These are phyloP conservation scores for Anarrhichthys ocellatus DNA, from an alignment of 2,113 vertebrate genomes.

Conservation along the genomic window DNA sequence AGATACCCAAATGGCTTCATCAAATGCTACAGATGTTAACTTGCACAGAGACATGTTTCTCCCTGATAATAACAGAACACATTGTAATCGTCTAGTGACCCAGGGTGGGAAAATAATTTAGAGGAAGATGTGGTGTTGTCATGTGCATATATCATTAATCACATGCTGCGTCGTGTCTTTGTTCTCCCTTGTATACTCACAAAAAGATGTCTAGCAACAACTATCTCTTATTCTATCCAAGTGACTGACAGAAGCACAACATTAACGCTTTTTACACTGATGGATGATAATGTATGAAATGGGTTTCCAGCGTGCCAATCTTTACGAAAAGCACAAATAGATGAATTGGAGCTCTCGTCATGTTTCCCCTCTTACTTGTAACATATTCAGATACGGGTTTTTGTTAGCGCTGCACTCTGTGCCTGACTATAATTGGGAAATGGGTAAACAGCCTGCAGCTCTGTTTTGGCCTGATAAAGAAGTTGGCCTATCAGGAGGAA, in stretches of 20 bases:
- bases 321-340: neutral
- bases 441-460: constrained; percentile 68
- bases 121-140: neutral
- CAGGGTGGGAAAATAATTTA: neutral
- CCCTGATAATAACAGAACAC: neutral
- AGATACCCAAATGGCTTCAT: neutral
- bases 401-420: constrained; percentile 22
- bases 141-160: neutral
- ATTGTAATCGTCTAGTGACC: neutral
- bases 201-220: neutral
- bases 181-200: neutral
- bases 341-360: neutral
- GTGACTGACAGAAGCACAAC: neutral
- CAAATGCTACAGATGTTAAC: constrained; percentile 8
- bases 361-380: constrained; percentile 14
- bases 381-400: constrained; percentile 30
- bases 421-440: constrained; percentile 53
- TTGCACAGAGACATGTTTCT: neutral
- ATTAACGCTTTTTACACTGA: neutral
- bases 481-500: constrained; percentile 47
- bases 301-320: neutral
- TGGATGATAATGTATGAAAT: neutral
- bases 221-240: neutral
- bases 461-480: constrained; percentile 68
- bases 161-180: neutral